Evolutionary conservation across 2,113 vertebrate genomes (phyloP), one percentile per base, ranked within the genome.

Genomic region (Malurus melanocephalus): DNA sequence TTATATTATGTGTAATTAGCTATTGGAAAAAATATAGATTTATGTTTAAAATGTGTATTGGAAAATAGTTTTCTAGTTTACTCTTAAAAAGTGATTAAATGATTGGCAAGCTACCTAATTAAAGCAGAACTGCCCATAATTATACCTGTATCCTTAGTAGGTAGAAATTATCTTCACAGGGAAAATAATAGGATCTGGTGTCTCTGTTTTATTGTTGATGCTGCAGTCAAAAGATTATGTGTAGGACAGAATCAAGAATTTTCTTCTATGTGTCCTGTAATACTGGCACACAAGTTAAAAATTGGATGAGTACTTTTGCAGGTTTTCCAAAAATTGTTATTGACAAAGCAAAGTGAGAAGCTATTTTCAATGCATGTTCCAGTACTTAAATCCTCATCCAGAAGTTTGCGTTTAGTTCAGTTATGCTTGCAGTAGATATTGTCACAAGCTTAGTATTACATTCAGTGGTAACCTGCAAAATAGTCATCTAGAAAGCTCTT

Each of bases 1-100:
- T 95, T 92, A 82, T 85, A 48, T 88, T 59, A 64, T 15, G 4
- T 81, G 65, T 81, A 83, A 46, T 64, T 65, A 92, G 61, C 35
- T 74, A 64, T 45, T 83, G 80, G 66, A 78, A 90, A 87, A 80
- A 92, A 94, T 94, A 93, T 95, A 62, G 93, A 94, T 84, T 90
- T 74, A 64, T 28, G 46, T 93, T 95, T 92, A 87, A 87, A 92
- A 93, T 81, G 40, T 89, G 3, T 53, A 89, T 86, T 79, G 62
- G 90, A 95, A 90, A 77, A 45, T 49, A 62, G 28, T 77, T 76
- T 45, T 79, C 22, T 38, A 62, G 1, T 21, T 87, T 92, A 88
- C 65, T 66, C 35, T 48, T 66, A 93, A 96, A 94, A 46, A 17
- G 15, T 9, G 59, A 94, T 93, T 48, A 88, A 94, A 92, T 88